Evolutionary conservation across 2,113 vertebrate genomes (phyloP).

Genomic region (Tachycineta bicolor): DNA sequence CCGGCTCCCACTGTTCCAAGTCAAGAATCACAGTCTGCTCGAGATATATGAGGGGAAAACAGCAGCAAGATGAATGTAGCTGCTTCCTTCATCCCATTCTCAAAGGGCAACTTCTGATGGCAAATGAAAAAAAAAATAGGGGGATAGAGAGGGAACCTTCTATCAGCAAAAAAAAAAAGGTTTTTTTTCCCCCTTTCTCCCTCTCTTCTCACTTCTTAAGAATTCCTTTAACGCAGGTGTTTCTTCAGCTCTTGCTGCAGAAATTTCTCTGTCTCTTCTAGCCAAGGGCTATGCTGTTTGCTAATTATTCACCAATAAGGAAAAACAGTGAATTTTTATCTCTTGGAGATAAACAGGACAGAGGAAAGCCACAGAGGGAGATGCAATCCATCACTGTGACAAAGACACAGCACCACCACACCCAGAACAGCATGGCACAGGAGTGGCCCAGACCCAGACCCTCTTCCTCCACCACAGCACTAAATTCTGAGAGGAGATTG

Average conservation of each 20-base stretch:
- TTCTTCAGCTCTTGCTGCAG: neutral
- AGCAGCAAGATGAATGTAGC: neutral
- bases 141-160: neutral
- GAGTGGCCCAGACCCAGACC: neutral
- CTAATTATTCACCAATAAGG: neutral
- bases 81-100: neutral
- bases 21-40: neutral
- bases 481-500: rapidly evolving
- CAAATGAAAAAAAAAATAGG: neutral
- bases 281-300: neutral
- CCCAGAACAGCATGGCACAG: neutral
- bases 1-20: neutral
- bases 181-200: no score
- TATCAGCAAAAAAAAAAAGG: neutral
- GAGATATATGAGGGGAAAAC: neutral
- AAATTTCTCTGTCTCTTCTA: neutral
- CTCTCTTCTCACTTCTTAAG: neutral
- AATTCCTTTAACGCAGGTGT: neutral
- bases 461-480: neutral
- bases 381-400: neutral
- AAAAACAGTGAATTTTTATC: neutral
- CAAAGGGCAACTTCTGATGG: neutral
- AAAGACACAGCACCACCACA: neutral
- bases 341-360: neutral
- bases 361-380: neutral